phyloP scores from a whole-genome alignment of 2,797 vertebrate genomes.

The Pelodytes ibericus region DNA sequence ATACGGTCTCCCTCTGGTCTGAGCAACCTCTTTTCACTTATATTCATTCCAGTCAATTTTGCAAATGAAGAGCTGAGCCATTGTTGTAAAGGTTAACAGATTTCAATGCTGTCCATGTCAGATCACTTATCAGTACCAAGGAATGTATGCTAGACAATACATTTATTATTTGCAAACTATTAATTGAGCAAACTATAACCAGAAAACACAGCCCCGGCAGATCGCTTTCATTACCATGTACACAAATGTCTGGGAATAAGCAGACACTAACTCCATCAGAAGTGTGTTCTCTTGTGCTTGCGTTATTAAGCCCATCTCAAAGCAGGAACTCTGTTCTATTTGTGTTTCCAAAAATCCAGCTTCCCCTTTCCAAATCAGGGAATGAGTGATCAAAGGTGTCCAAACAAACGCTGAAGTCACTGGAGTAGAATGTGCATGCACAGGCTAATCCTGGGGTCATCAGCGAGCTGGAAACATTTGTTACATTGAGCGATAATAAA shows the following conservation, averaged over 20 bases:
- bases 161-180: no score
- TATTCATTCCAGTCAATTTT: no score
- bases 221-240: no score
- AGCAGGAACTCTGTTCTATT: conserved; percentile 52
- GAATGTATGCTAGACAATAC: no score
- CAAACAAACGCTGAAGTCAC: conserved; percentile 68
- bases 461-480: conserved; percentile 67
- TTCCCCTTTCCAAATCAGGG: conserved; percentile 60
- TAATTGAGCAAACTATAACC: no score
- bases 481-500: conserved; percentile 70
- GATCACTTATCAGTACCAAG: no score
- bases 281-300: background rate
- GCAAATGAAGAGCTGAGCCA: no score
- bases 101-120: no score
- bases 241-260: conserved; percentile 9
- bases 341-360: conserved; percentile 53
- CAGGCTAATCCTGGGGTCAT: conserved; percentile 63
- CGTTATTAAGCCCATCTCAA: background rate
- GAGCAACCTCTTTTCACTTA: no score
- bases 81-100: no score
- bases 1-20: no score
- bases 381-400: conserved; percentile 65
- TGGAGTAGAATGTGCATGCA: conserved; percentile 55
- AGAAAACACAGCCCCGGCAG: no score
- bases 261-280: conserved; percentile 2